Conservation (phyloP, 2,888 invertebrate species). For the Apamea epomidion region DNA sequence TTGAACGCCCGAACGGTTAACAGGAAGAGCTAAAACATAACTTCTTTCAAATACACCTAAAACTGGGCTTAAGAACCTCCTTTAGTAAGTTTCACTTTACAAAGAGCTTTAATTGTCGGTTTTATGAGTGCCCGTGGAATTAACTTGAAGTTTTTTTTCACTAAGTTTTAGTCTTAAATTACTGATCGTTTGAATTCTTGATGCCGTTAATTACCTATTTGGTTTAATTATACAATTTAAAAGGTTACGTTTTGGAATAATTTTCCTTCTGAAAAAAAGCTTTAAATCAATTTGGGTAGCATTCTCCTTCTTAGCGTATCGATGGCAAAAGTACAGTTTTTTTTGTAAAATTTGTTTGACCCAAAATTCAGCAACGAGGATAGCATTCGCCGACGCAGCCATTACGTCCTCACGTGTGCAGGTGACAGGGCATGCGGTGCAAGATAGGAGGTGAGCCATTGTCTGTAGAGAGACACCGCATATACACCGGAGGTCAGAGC, state of each 20-base stretch:
- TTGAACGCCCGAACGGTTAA: conserved; percentile 33
- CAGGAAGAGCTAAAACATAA: not conserved
- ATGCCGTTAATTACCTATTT: not conserved
- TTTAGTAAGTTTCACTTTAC: conserved; percentile 27
- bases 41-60: not conserved
- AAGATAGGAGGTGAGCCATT: too few relatives aligned
- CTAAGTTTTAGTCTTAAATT: conserved; percentile 13
- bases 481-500: too few relatives aligned
- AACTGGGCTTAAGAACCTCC: conserved; percentile 17
- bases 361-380: too few relatives aligned
- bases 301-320: not conserved
- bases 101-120: conserved; percentile 32
- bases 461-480: too few relatives aligned
- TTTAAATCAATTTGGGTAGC: not conserved
- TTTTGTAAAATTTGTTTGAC: too few relatives aligned
- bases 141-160: conserved; percentile 12
- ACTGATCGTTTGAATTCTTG: conserved; percentile 5
- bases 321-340: too few relatives aligned
- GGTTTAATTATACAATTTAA: conserved; percentile 1
- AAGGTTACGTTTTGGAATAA: not conserved
- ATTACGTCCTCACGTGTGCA: too few relatives aligned
- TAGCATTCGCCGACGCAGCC: too few relatives aligned
- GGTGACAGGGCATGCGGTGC: too few relatives aligned
- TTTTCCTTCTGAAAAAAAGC: not conserved
- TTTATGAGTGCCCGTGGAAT: conserved; percentile 39